Base-by-base conservation (phyloP, 2,888 invertebrate species). In the Volucella inanis region DNA sequence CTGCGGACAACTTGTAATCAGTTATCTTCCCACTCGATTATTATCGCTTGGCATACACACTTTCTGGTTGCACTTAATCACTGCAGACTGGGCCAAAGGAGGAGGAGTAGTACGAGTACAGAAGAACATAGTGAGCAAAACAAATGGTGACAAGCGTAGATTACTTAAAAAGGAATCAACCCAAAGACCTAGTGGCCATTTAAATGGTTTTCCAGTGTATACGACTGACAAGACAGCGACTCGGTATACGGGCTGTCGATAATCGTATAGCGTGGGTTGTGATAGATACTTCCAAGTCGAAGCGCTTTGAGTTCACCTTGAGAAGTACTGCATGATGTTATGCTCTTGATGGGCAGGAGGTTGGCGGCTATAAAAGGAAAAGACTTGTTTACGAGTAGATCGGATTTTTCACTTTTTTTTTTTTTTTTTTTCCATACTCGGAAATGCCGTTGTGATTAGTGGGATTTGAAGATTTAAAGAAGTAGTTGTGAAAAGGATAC, bases 171-270 rank as follows among this genome's bases (percentile, higher is more conserved):
- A 86, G 67, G 74, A 78, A 76, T 62, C 82, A 82, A 86, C 82
- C 78, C 68, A 77, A 76, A 86, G 82, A 86, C 78, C 76, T 70
- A 82, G 57, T 86, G 86, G 85, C 81, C 81, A 81, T 80, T 85
- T 85, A 85, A 81, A 85, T 75, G 81, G 14, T 71, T 76, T 14
- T 50, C 45, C 68, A 10, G 43, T 57, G 38, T 41, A 64, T 64
- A 70, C 50, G 39, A 55, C 43, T 39, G 55, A 54, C 12, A 45
- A 12, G 10, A 55, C 49, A 49, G 31, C 31, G 6, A 6, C 31
- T 31, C 31, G 0, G 6, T 31, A 31, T 31, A 6, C 70, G 39
- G 59, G 43, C 70, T 75, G 80, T 80, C 75, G 80, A 80, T 84
- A 67, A 54, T 65, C 57, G 14, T 31, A 31, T 31, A 31, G 55